phyloP scores from a whole-genome alignment of 2,113 vertebrate genomes.

The Nibea albiflora region DNA sequence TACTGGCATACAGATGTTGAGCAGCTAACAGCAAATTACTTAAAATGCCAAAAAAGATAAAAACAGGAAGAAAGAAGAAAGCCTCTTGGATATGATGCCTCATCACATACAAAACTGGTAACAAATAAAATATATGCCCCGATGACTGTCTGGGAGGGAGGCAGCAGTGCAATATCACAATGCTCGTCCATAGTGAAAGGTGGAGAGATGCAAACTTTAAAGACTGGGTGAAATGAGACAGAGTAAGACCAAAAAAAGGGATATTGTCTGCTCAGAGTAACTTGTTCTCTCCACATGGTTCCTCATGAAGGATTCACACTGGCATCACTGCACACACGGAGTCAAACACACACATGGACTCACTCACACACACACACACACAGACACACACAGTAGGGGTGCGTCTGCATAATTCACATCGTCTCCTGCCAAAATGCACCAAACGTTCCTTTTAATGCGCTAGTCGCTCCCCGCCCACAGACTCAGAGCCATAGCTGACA shows the following conservation, averaged over 20 bases:
- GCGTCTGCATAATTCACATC: constrained; percentile 77
- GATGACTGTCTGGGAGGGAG: neutral
- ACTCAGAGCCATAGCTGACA: constrained; percentile 75
- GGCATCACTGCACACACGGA: constrained; percentile 40
- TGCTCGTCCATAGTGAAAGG: constrained; percentile 8
- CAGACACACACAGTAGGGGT: constrained; percentile 61
- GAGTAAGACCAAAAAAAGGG: neutral
- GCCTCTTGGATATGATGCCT: neutral
- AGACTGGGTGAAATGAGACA: neutral
- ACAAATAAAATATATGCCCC: neutral
- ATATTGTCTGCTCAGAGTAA: constrained; percentile 31
- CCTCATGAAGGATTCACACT: constrained; percentile 43
- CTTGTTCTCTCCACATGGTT: constrained; percentile 37
- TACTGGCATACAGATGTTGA: neutral
- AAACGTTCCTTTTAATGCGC: constrained; percentile 74
- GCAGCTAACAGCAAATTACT: constrained; percentile 25
- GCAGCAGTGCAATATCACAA: neutral
- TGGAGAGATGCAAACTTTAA: neutral
- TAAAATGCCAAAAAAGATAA: constrained; percentile 30
- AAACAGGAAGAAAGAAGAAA: neutral
- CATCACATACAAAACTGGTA: constrained; percentile 6
- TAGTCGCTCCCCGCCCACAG: constrained; percentile 65
- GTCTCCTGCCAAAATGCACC: constrained; percentile 73
- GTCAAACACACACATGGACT: constrained; percentile 18
- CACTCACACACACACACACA: constrained; percentile 32